phyloP scores from a whole-genome alignment of 1,140 invertebrate genomes.

The Cepaea nemoralis region DNA sequence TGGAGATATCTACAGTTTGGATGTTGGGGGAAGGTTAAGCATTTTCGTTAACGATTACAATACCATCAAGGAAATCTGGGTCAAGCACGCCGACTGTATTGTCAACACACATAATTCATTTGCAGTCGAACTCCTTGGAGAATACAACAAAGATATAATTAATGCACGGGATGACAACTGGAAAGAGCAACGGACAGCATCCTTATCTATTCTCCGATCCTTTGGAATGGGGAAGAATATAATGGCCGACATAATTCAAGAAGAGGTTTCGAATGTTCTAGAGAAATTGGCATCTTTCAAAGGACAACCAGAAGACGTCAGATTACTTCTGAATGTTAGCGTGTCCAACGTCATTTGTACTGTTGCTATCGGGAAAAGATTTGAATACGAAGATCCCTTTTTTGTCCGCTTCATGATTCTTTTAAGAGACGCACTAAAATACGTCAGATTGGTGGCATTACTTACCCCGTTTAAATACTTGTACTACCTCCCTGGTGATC shows the following conservation, averaged over 20 bases:
- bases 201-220: background rate
- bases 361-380: background rate
- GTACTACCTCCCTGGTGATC: background rate
- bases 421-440: background rate
- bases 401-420: background rate
- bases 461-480: background rate
- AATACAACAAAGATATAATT: background rate
- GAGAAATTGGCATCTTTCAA: background rate
- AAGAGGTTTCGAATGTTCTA: background rate
- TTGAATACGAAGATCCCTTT: slow-evolving; percentile 2
- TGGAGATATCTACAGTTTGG: slow-evolving; percentile 12
- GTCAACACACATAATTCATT: background rate
- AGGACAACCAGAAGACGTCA: background rate
- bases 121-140: background rate
- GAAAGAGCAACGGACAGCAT: slow-evolving; percentile 6
- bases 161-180: background rate
- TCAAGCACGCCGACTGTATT: background rate
- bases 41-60: background rate
- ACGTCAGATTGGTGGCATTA: background rate
- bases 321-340: background rate
- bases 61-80: background rate
- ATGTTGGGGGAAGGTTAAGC: background rate
- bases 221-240: slow-evolving; percentile 33
- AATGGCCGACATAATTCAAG: background rate
- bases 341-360: slow-evolving; percentile 16